phyloP scores from a whole-genome alignment of 2,888 invertebrate species.

The Seira musarum region DNA sequence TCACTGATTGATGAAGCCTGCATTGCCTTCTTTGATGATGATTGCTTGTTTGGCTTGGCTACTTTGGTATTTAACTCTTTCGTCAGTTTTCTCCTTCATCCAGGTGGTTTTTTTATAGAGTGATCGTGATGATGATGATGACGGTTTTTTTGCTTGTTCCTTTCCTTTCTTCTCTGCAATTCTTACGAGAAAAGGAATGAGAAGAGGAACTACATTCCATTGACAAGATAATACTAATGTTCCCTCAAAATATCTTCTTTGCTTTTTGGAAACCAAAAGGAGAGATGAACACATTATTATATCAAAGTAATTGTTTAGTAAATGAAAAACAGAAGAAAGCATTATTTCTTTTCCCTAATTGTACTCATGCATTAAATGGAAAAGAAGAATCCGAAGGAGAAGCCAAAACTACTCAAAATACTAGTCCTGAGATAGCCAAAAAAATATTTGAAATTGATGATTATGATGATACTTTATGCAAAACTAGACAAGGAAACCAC shows the following conservation, averaged over 20 bases:
- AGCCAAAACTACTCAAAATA: neutral
- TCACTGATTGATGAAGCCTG: conserved; percentile 20
- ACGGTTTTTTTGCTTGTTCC: conserved; percentile 37
- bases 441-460: neutral
- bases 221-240: conserved; percentile 30
- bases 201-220: conserved; percentile 43
- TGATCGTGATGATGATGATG: conserved; percentile 33
- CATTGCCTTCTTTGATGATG: conserved; percentile 2
- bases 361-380: neutral
- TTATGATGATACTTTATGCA: conserved; percentile 13
- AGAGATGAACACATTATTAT: neutral
- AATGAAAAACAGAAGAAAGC: conserved; percentile 1
- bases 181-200: neutral
- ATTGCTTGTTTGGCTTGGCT: neutral
- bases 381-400: no score
- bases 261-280: neutral
- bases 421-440: conserved; percentile 2
- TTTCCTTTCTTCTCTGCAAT: conserved; percentile 6
- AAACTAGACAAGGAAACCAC: conserved; percentile 37
- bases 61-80: no score
- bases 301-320: neutral
- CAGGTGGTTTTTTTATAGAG: conserved; percentile 9
- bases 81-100: neutral
- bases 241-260: neutral
- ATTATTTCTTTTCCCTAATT: neutral